A percentile compares a stretch with the other conserved stretches of the same genome.
Conservation (phyloP, 2,797 vertebrate species). For the Tadarida brasiliensis region DNA sequence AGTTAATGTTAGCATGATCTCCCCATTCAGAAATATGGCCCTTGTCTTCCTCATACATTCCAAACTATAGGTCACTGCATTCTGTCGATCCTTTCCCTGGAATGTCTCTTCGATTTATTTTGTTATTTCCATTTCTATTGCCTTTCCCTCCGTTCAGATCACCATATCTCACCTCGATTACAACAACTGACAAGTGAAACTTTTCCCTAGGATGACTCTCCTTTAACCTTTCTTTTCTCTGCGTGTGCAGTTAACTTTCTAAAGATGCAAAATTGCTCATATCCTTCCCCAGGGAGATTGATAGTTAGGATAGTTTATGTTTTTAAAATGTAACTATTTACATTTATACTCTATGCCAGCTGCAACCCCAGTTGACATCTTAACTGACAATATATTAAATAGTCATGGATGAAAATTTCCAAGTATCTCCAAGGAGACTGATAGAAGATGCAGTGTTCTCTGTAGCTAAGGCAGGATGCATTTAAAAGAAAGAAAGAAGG, state of each 20-base stretch:
- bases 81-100: neutral
- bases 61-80: neutral
- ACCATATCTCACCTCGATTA: neutral
- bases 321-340: neutral
- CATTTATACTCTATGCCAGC: neutral
- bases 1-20: neutral
- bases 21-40: neutral
- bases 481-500: neutral
- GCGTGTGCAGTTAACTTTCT: neutral
- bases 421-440: neutral
- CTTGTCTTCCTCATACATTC: neutral
- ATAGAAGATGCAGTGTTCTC: neutral
- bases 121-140: neutral
- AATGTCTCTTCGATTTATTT: neutral
- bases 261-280: neutral
- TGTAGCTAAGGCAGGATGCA: neutral
- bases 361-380: neutral
- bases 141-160: neutral
- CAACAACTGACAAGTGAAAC: neutral
- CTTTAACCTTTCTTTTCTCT: neutral
- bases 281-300: neutral
- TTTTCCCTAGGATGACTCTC: neutral
- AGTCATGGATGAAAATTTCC: neutral
- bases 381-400: slow-evolving; percentile 11
- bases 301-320: neutral